phyloP scores from a whole-genome alignment of 2,113 vertebrate species.

The Sinocyclocheilus maitianheensis region DNA sequence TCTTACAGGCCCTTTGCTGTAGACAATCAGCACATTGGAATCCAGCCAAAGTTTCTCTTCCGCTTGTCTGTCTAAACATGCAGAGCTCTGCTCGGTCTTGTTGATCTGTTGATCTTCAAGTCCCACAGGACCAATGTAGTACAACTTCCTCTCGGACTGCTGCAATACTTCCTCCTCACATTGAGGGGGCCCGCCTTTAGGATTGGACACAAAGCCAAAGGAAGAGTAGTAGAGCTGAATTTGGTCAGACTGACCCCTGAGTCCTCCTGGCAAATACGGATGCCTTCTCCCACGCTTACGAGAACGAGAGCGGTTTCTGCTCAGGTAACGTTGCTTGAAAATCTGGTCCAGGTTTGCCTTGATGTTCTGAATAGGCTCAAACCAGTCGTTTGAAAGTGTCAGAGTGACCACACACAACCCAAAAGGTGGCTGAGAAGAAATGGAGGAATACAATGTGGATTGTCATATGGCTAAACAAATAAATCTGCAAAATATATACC shows the following conservation, averaged over 20 bases:
- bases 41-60: conserved; percentile 68
- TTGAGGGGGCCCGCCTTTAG: conserved; percentile 43
- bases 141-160: conserved; percentile 64
- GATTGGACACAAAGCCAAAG: conserved; percentile 36
- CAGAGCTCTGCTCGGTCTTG: conserved; percentile 45
- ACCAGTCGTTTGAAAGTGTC: conserved; percentile 67
- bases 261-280: conserved; percentile 17
- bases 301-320: conserved; percentile 38
- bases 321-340: conserved; percentile 19
- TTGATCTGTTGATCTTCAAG: conserved; percentile 52
- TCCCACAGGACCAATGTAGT: conserved; percentile 64
- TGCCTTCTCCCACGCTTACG: conserved; percentile 39
- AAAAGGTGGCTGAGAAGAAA: conserved; percentile 65
- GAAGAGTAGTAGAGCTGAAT: conserved; percentile 74
- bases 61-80: conserved; percentile 56
- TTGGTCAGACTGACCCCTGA: conserved; percentile 47
- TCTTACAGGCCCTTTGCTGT: conserved; percentile 65
- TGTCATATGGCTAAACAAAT: neutral
- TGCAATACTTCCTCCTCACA: conserved; percentile 61
- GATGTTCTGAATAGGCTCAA: conserved; percentile 38
- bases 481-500: neutral
- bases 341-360: conserved; percentile 43
- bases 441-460: neutral
- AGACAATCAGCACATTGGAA: conserved; percentile 66
- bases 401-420: conserved; percentile 70